These are phyloP conservation scores for Cheirogaleus medius DNA, from an alignment of 2,113 vertebrate species.

Conservation along the genomic window DNA sequence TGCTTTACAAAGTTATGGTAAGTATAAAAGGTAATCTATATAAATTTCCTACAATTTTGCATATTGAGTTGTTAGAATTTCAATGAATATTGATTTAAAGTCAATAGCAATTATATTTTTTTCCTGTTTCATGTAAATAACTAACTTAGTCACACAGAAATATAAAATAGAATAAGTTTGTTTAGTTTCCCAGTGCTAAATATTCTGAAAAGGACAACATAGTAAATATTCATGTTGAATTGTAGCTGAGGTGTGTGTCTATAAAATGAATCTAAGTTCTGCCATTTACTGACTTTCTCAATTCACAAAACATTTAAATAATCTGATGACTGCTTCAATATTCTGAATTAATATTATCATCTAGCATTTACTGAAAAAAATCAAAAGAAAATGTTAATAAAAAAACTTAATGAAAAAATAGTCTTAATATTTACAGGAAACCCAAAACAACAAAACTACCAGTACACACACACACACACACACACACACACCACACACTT, in stretches of 20 bases:
- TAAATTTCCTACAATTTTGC: not conserved
- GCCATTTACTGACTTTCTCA: not conserved
- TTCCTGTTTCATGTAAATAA: not conserved
- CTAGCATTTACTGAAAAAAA: not conserved
- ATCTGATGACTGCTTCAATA: too few species aligned
- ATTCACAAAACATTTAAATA: not conserved
- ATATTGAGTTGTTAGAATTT: not conserved
- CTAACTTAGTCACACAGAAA: not conserved
- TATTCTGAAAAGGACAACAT: not conserved
- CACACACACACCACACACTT: not conserved
- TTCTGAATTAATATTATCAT: not conserved
- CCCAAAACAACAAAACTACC: not conserved
- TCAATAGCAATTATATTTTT: not conserved
- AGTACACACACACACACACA: too few species aligned
- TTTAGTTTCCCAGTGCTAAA: not conserved
- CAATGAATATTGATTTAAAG: not conserved
- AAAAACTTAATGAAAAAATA: not conserved
- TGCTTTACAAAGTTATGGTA: not conserved
- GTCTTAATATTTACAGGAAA: not conserved
- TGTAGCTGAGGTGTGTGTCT: not conserved
- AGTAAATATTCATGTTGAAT: not conserved
- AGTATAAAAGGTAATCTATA: conserved; percentile 16
- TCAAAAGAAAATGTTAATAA: not conserved
- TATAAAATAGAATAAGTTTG: not conserved
- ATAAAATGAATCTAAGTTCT: not conserved